Base-by-base conservation (phyloP, 2,113 vertebrate species). In the Felis chaus region DNA sequence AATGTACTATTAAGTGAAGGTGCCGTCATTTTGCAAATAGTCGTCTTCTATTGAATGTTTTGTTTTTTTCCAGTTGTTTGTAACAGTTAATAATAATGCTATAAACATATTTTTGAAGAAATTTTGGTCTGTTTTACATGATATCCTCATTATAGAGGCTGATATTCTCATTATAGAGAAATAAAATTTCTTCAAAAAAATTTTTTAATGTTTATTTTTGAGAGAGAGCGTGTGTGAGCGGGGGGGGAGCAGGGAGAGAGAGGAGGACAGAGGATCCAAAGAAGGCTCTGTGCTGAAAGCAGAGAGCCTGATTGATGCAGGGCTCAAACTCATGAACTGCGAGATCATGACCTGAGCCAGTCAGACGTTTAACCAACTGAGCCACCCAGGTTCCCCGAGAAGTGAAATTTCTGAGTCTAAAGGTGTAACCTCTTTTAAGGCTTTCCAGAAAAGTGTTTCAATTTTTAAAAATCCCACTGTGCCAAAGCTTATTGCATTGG, bases 101-200 rank as follows among this genome's bases (percentile, higher is more conserved):
- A 10, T 55, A n/a, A 79, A 45, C 25, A 29, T 33, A 36, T 80
- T 89, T 92, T 89, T 94, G 7, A 80, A 80, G n/a, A 92, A 88
- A n/a, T 82, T n/a, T 78, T 85, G 81, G 83, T 89, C 76, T 79
- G 33, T 76, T 95, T 81, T 66, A 83, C 19, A 71, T 71, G 86
- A 57, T 65, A 65, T 55, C 50, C 50, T 76, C 57, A 82, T 76
- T 81, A 76, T 45, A 82, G 57, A 85, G 31, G 53, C 65, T 86
- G 19, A 48, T 6, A 74, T 74, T 74, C 23, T 74, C 13, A 29
- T 45, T 74, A 74, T 74, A 74, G 12, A 74, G 33, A 80, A 89
- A 23, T 89, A 31, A 89, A 92, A 85, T 48, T 63, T 89, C 55
- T 80, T 53, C 1, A 53, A 53, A 53, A 14, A 3, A 50, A 3